Conservation (phyloP, 2,888 invertebrate species). For the Apodemia mormo region DNA sequence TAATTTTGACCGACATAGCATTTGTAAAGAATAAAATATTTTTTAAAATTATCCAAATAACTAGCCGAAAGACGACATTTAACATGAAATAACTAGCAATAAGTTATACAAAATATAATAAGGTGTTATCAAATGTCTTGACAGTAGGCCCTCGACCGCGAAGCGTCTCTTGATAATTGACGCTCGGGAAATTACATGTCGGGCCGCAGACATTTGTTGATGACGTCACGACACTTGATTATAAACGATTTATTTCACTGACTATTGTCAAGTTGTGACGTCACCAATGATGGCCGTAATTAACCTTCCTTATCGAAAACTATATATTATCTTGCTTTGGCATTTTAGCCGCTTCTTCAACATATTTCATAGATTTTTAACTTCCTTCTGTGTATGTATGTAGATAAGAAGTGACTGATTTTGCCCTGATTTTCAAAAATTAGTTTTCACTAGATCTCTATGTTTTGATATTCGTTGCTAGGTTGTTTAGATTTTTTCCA, state of each 20-base stretch:
- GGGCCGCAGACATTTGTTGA: conserved; percentile 77
- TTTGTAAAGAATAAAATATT: not conserved
- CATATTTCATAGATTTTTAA: no score
- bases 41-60: not conserved
- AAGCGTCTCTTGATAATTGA: conserved; percentile 72
- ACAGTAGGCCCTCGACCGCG: conserved; percentile 67
- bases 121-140: conserved; percentile 68
- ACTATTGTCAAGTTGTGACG: conserved; percentile 37
- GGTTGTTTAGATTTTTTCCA: no score
- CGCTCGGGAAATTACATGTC: conserved; percentile 80
- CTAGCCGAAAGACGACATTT: not conserved
- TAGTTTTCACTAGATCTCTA: no score
- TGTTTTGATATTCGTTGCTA: no score
- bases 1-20: no score
- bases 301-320: not conserved
- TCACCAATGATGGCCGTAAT: not conserved
- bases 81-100: not conserved
- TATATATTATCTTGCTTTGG: not conserved
- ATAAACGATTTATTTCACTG: conserved; percentile 78
- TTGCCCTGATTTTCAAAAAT: no score
- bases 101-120: conserved; percentile 47
- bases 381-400: no score
- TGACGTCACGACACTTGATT: conserved; percentile 76
- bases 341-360: no score
- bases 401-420: no score